Conservation (phyloP, 2,113 vertebrate genomes). For the Phaetusa simplex region DNA sequence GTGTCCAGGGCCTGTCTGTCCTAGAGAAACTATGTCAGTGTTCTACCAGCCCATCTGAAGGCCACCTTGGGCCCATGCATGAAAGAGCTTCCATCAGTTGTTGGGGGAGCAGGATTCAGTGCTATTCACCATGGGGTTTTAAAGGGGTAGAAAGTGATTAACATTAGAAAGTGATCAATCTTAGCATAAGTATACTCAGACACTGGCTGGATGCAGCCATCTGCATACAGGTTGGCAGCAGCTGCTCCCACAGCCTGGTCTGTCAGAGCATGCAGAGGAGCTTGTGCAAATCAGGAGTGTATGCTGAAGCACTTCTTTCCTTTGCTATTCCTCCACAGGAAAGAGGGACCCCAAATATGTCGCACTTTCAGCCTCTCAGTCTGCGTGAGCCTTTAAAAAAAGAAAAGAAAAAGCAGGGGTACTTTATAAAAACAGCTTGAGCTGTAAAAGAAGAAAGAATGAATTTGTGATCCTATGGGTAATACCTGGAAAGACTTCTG, state of each 20-base stretch:
- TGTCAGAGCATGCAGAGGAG: not conserved
- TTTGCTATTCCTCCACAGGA: not conserved
- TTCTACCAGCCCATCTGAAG: not conserved
- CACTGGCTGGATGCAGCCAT: not conserved
- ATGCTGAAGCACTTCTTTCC: not conserved
- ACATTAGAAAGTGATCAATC: not conserved
- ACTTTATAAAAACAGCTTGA: conserved; percentile 16
- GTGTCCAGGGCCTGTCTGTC: not conserved
- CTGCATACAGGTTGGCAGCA: not conserved
- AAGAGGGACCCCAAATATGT: not conserved
- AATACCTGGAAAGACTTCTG: conserved; percentile 12
- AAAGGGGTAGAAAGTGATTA: not conserved
- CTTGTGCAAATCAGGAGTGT: fast-evolving
- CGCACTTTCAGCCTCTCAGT: not conserved
- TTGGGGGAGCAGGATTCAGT: not conserved
- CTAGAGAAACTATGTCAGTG: not conserved
- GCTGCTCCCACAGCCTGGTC: not conserved
- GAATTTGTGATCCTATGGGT: not conserved
- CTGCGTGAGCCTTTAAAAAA: not conserved
- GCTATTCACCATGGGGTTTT: not conserved
- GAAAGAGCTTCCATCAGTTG: not conserved
- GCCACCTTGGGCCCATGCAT: not conserved
- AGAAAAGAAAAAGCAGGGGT: not conserved
- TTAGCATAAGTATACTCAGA: not conserved
- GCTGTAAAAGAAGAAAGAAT: not conserved